Evolutionary conservation across 1,140 invertebrate species (phyloP).

Genomic region (Drosophila mayri): DNA sequence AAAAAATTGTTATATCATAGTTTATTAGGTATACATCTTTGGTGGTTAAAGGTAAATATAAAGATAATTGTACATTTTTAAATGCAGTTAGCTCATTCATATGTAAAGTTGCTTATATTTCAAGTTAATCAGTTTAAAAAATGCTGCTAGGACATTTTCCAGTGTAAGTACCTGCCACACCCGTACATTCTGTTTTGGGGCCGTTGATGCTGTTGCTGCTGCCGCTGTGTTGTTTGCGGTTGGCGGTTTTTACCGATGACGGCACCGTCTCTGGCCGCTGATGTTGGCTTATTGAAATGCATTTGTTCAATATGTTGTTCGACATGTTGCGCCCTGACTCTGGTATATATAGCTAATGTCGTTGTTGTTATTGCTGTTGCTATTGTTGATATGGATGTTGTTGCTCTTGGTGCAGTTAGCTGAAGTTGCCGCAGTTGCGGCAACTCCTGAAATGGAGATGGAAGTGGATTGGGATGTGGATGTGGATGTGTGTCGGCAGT

Average conservation of each 20-base stretch:
- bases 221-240: slow-evolving; percentile 46
- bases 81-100: not conserved
- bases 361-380: not conserved
- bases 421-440: slow-evolving; percentile 65
- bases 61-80: not conserved
- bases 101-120: not conserved
- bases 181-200: slow-evolving; percentile 17
- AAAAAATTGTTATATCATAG: not conserved
- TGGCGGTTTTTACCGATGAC: slow-evolving; percentile 60
- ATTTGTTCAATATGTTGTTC: slow-evolving; percentile 81
- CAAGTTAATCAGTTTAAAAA: not conserved
- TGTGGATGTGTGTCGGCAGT: not conserved
- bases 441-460: slow-evolving; percentile 74
- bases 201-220: slow-evolving; percentile 28
- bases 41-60: not conserved
- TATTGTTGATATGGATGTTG: slow-evolving; percentile 30
- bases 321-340: slow-evolving; percentile 66
- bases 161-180: slow-evolving; percentile 43
- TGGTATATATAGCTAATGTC: slow-evolving; percentile 12
- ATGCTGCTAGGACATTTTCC: not conserved
- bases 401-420: slow-evolving; percentile 63
- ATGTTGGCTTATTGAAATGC: slow-evolving; percentile 81
- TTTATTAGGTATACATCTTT: not conserved
- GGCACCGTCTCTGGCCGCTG: slow-evolving; percentile 53
- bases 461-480: slow-evolving; percentile 5